Evolutionary conservation across 2,888 invertebrate genomes (phyloP).

Genomic region (Lampropteryx suffumata): DNA sequence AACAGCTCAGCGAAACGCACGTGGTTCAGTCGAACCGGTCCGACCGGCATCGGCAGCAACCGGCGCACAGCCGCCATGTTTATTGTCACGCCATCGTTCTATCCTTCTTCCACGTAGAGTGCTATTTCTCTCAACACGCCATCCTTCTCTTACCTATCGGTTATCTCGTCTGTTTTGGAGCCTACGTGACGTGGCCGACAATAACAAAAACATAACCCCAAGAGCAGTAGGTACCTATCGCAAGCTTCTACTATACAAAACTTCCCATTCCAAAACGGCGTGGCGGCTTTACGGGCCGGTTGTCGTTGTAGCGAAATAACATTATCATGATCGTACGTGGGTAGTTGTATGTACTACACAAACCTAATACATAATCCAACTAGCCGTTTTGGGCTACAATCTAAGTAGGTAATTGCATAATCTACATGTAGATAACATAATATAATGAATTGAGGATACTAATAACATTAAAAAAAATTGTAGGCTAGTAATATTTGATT

Average conservation of each 20-base stretch:
- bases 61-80: constrained; percentile 72
- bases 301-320: too few relatives aligned
- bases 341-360: too few relatives aligned
- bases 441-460: too few relatives aligned
- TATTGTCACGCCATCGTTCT: constrained; percentile 76
- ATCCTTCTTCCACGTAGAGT: constrained; percentile 52
- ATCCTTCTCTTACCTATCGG: constrained; percentile 47
- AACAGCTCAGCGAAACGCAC: constrained; percentile 72
- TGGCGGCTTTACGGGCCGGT: too few relatives aligned
- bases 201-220: constrained; percentile 66
- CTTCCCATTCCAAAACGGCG: too few relatives aligned
- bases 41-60: constrained; percentile 76
- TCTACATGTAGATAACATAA: too few relatives aligned
- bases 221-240: constrained; percentile 46
- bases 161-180: constrained; percentile 57
- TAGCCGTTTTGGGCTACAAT: too few relatives aligned
- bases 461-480: too few relatives aligned
- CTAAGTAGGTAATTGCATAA: too few relatives aligned
- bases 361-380: too few relatives aligned
- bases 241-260: constrained; percentile 38
- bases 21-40: constrained; percentile 74
- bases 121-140: constrained; percentile 40
- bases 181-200: constrained; percentile 81
- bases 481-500: background rate
- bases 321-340: too few relatives aligned